These are phyloP conservation scores for Clinocottus analis DNA, from an alignment of 2,113 vertebrate species.

Conservation along the genomic window DNA sequence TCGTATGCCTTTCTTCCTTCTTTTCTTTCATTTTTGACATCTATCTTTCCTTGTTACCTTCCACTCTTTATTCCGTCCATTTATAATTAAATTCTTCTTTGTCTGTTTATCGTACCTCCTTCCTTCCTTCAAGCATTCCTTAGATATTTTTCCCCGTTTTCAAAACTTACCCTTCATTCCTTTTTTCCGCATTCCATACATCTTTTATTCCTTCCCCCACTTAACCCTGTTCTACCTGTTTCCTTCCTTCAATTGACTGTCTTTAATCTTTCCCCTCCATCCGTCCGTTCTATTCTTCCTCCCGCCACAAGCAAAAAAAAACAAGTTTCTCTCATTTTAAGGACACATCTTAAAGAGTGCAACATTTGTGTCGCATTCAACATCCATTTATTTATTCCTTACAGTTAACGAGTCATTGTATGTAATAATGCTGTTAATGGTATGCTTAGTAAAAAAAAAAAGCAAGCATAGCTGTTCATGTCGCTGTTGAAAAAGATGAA, in stretches of 20 bases:
- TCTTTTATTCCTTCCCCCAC: slow-evolving; percentile 10
- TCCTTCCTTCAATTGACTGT: slow-evolving; percentile 29
- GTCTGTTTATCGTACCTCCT: slow-evolving; percentile 1
- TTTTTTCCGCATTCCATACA: slow-evolving; percentile 18
- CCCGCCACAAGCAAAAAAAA: slow-evolving; percentile 72
- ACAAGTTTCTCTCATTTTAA: slow-evolving; percentile 57
- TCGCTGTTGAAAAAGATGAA: slow-evolving; percentile 51
- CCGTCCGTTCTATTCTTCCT: slow-evolving; percentile 35
- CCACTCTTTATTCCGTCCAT: neutral
- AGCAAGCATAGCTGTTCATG: slow-evolving; percentile 39
- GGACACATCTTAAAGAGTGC: slow-evolving; percentile 60
- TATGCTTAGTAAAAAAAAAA: slow-evolving; percentile 36
- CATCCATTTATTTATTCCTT: slow-evolving; percentile 49
- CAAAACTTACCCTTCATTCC: neutral
- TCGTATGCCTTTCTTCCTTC: slow-evolving; percentile 6
- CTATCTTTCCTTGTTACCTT: neutral
- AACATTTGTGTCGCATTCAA: slow-evolving; percentile 34
- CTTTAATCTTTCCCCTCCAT: slow-evolving; percentile 34
- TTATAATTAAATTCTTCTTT: neutral
- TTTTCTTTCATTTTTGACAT: slow-evolving; percentile 1
- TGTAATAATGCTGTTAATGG: slow-evolving; percentile 30
- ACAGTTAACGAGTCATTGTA: slow-evolving; percentile 32
- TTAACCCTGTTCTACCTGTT: slow-evolving; percentile 18
- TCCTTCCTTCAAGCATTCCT: neutral
- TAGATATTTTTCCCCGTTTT: neutral